Evolutionary conservation across 1,140 invertebrate species (phyloP).

Genomic region (Calycopis cecrops): DNA sequence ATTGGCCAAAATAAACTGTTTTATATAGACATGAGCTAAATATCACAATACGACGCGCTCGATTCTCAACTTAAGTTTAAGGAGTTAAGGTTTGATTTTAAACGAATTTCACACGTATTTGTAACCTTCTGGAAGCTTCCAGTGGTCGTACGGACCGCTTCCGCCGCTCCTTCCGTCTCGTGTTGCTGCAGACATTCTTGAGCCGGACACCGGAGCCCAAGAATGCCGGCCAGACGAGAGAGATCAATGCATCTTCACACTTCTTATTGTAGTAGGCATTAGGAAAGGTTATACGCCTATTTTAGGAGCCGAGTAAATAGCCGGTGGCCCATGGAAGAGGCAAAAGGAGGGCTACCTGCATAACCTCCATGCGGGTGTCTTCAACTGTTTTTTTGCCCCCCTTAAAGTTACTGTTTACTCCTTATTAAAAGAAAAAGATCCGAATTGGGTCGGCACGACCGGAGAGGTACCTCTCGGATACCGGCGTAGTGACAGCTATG

Average conservation of each 20-base stretch:
- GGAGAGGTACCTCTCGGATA: too few relatives aligned
- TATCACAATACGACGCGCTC: neutral
- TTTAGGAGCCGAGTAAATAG: too few relatives aligned
- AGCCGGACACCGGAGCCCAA: constrained; percentile 53
- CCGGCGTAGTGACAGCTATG: too few relatives aligned
- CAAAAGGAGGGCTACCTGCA: too few relatives aligned
- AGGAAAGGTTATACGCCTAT: too few relatives aligned
- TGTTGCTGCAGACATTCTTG: constrained; percentile 66
- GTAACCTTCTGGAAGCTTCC: constrained; percentile 28
- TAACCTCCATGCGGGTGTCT: too few relatives aligned
- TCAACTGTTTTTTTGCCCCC: too few relatives aligned
- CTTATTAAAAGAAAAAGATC: too few relatives aligned
- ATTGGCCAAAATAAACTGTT: constrained; percentile 24
- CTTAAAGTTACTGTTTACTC: too few relatives aligned
- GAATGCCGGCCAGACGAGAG: constrained; percentile 60
- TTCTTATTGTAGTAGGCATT: too few relatives aligned
- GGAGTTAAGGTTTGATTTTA: neutral
- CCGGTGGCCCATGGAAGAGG: too few relatives aligned
- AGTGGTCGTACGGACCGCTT: constrained; percentile 64
- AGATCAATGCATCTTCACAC: constrained; percentile 41
- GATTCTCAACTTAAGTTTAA: neutral
- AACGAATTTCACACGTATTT: constrained; percentile 10
- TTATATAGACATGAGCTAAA: constrained; percentile 11
- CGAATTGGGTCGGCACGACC: too few relatives aligned
- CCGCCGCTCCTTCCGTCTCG: constrained; percentile 72